phyloP scores from a whole-genome alignment of 2,888 invertebrate genomes.

The Agriopis aurantiaria region DNA sequence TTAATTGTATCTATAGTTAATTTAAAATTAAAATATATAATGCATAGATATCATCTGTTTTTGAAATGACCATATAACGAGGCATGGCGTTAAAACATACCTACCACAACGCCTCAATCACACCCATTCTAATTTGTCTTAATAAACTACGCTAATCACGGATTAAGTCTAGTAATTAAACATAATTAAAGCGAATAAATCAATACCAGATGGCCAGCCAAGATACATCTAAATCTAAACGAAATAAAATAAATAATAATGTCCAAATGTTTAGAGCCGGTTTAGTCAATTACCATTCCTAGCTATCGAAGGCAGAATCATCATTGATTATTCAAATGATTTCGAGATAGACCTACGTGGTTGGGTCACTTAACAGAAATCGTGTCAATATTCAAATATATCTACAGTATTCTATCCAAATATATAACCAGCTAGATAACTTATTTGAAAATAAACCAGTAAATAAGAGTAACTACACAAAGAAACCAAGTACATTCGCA shows the following conservation, averaged over 20 bases:
- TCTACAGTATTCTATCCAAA: too few species aligned
- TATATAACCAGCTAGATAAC: background rate
- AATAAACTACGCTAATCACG: constrained; percentile 25
- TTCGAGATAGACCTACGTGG: constrained; percentile 16
- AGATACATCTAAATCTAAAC: constrained; percentile 29
- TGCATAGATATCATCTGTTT: background rate
- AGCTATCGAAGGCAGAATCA: constrained; percentile 12
- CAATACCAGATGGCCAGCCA: constrained; percentile 22
- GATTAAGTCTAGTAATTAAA: constrained; percentile 30
- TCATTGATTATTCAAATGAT: constrained; percentile 32
- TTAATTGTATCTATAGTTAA: too few species aligned
- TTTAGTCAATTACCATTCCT: constrained; percentile 26
- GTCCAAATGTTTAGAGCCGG: constrained; percentile 24
- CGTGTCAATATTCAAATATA: background rate
- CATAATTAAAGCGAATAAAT: constrained; percentile 32
- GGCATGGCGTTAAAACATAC: background rate
- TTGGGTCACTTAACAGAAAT: background rate
- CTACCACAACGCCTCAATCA: constrained; percentile 4
- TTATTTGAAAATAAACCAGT: background rate
- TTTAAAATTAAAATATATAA: too few species aligned
- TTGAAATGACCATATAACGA: background rate
- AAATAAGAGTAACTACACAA: background rate
- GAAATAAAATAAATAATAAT: constrained; percentile 23
- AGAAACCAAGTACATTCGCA: too few species aligned
- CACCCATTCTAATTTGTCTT: constrained; percentile 26